Evolutionary conservation across 2,797 vertebrate genomes (phyloP), one percentile per base, ranked within the genome.

Genomic region (Sebastolobus altivelis): DNA sequence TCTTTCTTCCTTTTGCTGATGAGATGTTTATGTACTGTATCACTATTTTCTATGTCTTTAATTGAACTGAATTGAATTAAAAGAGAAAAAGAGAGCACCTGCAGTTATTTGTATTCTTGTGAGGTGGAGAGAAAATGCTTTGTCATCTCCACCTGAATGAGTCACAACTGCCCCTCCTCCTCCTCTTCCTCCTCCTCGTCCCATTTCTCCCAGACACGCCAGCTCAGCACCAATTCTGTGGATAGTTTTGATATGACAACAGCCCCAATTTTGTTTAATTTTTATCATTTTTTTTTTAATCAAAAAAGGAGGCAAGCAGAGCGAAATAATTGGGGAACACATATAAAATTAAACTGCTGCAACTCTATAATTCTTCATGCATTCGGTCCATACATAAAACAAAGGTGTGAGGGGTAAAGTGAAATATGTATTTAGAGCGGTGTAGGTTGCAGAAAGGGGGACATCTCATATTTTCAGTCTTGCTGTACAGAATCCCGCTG

Each of bases 61-160:
- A 16, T 6, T 52, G 7, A 62, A 54, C 56, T 52, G n/a, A 25
- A 52, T n/a, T 38, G 8, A 20, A 43, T 85, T 35, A 3, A 8
- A 18, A 3, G 6, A 70, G 12, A 54, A 29, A 79, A 38, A 61
- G 10, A 52, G 4, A 82, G 54, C 11, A 72, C 65, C 61, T 76
- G 79, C 72, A 79, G 79, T 62, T 71, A 65, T 82, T 85, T 75
- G 77, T 60, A 58, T 52, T 78, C 20, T 40, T 63, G 20, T 33
- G 37, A 63, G 65, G 60, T 58, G 70, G 65, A 77, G 22, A 79
- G 67, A 86, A 92, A 93, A 69, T 85, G 92, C 93, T 85, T 87
- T 55, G 88, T 94, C 93, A 94, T 88, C 76, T 29, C 62, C 66
- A 82, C 84, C 88, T 88, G 85, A 82, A 82, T 88, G 83, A 91